Percentiles rank a stretch among this genome's conserved stretches.
phyloP scores from a whole-genome alignment of 2,113 vertebrate genomes.

The Hoplias malabaricus region DNA sequence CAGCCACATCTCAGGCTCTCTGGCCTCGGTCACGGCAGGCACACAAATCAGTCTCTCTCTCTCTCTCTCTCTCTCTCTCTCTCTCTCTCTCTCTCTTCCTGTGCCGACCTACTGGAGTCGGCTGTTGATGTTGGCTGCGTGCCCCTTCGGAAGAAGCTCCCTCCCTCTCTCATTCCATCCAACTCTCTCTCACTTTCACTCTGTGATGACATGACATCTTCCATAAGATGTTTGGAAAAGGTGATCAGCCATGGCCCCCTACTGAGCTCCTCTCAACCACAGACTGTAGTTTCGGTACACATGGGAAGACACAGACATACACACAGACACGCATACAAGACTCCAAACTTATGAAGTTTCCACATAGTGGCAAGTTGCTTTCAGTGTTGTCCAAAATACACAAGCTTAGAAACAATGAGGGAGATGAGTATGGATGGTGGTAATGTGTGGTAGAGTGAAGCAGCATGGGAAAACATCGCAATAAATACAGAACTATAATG shows the following conservation, averaged over 20 bases:
- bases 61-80: constrained; percentile 62
- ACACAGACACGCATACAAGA: constrained; percentile 4
- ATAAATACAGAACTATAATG: neutral
- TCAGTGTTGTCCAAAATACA: neutral
- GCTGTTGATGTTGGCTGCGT: constrained; percentile 88
- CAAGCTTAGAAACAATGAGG: neutral
- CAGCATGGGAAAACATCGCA: constrained; percentile 7
- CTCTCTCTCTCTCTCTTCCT: constrained; percentile 91
- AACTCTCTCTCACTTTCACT: constrained; percentile 41
- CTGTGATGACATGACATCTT: constrained; percentile 72
- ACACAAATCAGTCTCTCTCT: constrained; percentile 77
- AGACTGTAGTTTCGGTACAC: constrained; percentile 22
- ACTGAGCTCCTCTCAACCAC: constrained; percentile 36
- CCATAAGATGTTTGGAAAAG: constrained; percentile 71
- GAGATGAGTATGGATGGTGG: neutral
- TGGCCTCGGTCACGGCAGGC: constrained; percentile 73
- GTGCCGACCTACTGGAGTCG: constrained; percentile 94
- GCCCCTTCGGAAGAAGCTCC: constrained; percentile 79
- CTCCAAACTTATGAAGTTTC: neutral
- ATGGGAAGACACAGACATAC: constrained; percentile 11
- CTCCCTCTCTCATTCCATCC: constrained; percentile 20
- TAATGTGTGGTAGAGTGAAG: neutral
- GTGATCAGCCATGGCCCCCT: constrained; percentile 51
- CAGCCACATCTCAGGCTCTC: constrained; percentile 78
- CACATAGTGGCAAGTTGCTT: constrained; percentile 26